Evolutionary conservation across 2,113 vertebrate genomes (phyloP), one percentile per base, ranked within the genome.

Genomic region (Pollachius pollachius): DNA sequence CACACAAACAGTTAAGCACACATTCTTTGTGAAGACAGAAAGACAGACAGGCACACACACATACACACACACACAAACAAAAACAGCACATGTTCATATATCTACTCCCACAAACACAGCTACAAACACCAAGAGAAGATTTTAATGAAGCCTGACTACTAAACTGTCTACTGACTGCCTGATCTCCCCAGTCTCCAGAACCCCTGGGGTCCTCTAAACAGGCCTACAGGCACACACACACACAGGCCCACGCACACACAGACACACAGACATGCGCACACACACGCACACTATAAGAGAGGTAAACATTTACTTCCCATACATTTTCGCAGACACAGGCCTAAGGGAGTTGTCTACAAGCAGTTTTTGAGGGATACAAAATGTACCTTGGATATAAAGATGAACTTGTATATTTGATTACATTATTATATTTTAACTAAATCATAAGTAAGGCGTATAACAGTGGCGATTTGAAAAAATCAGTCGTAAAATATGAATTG

Each of bases 111-210:
- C 65, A 15, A 6, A 25, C 34, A 54, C 41, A 34, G 7, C 27
- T 65, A 68, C 0, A 59, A 0, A 74, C 9, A 1, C 57, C 23
- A 56, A 15, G 17, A 70, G 52, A 71, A 68, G 69, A 80, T 77
- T 83, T 81, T 79, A 83, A 86, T 83, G 81, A 86, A 75, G 77
- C 80, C 74, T 83, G 83, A 81, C 80, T 85, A 70, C 71, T 67
- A 74, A 84, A 67, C 74, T 41, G 54, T 64, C 73, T 76, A 62
- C 66, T 59, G 62, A 71, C 74, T 57, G 75, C 65, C 60, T 17
- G 23, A 16, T 34, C 78, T 82, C 77, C 81, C 80, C 72, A 8
- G 48, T 58, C 74, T 84, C 80, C 71, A 73, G 83, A 81, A 76
- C 76, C 78, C 76, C 72, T 12, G n/a, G 18, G 56, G 70, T 76